Evolutionary conservation across 2,113 vertebrate genomes (phyloP), one percentile per base, ranked within the genome.

Genomic region (Sylvilagus bachmani): DNA sequence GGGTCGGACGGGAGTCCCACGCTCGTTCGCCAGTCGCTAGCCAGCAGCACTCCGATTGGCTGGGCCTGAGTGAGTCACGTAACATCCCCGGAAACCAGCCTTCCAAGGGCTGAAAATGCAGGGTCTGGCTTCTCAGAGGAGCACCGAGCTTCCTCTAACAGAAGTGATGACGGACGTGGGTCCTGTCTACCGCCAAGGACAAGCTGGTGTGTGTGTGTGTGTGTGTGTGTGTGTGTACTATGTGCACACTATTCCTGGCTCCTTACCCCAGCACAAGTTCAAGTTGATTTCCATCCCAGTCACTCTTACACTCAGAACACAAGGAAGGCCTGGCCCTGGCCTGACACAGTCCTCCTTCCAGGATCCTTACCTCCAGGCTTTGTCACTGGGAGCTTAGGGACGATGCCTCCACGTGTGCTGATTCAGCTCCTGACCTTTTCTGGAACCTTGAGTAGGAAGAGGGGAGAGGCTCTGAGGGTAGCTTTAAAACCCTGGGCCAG

Each of bases 401-500:
- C 64, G 80, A 61, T 5, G 49, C 62, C 69, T 90, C 62, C 2
- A 16, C 17, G 38, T 81, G 86, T 91, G 86, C 91, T 82, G 88
- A 70, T 81, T 92, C 96, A 80, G 78, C 33, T 31, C 36, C 19
- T 93, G 87, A 75, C 97, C 97, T 97, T 97, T 97, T 86, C 93
- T 3, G 84, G 80, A 95, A 94, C 95, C 94, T 84, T 84, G 25
- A 0, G 10, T 38, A 36, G 62, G n/a, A 94, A 96, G 80, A 83
- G 92, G 89, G 75, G 62, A 84, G 89, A 6, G 64, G 38, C 74
- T 71, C 22, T 8, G 80, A 87, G 82, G 75, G 58, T 71, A 82
- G 93, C 93, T 96, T 93, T 97, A 95, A 97, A 97, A 97, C 95
- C 88, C 93, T 93, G 93, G 95, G 94, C 83, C 69, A 62, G 62